Evolutionary conservation across 2,888 invertebrate genomes (phyloP), one percentile per base, ranked within the genome.

Genomic region (Macroteleia sp.): DNA sequence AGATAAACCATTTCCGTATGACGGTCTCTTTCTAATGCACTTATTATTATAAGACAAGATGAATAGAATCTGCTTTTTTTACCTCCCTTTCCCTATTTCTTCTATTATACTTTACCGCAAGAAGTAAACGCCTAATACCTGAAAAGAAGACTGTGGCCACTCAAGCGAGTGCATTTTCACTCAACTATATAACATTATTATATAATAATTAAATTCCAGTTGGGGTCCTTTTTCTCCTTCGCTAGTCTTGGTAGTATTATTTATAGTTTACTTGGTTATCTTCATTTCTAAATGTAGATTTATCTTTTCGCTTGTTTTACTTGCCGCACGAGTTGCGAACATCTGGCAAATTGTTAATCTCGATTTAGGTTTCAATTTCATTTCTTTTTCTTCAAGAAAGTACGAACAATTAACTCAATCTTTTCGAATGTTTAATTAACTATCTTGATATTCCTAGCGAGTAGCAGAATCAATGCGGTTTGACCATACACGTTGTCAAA

Each of bases 1-100:
- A 67, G 76, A 70, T 76, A 69, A 76, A 70, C 76, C 69, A 52
- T 69, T 76, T 76, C 69, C 76, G 75, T 70, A 42, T 32, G 62
- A 42, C 42, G 10, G 62, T 76, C 76, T 70, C 39, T 12, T 42
- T 64, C 76, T 52, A 70, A 69, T 70, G 69, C 69, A 70, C 69
- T 76, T 69, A 76, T 70, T 76, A 56, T 76, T 76, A 30, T 62
- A 69, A 69, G 69, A 62, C 57, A 36, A 42, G 57, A 50, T 64
- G 69, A 70, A 70, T 70, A 25, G 50, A 28, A n/a, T 9, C 48
- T 32, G 36, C 61, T 61, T 75, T 75, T 74, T 62, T 25, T 28
- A 46, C 22, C 54, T 6, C 42, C 19, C 19, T 39, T 20, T 46
- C 19, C 56, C 57, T n/a, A 19, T 41, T 34, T 8, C 41, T 22